Base-by-base conservation (phyloP, 2,113 vertebrate genomes). In the Ardeotis arabs region DNA sequence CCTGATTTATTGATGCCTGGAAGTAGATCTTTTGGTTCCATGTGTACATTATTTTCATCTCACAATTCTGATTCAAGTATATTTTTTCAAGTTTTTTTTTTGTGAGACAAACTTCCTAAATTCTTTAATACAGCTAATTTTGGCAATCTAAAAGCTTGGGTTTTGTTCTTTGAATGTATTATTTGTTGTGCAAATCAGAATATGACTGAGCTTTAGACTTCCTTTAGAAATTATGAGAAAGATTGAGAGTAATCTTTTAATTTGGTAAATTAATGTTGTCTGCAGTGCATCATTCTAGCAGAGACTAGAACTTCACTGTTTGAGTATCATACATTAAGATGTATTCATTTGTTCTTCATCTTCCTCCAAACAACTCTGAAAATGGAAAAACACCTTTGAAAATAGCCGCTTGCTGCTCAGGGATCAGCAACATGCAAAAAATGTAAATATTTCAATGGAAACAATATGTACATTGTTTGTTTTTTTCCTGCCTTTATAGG, bases 401-500 rank as follows among this genome's bases (percentile, higher is more conserved):
- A 89, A 91, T 49, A 41, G 21, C 14, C 44, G 41, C 16, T 70
- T 83, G 50, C 68, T 13, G 8, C 59, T 87, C 63, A 75, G 72
- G 45, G 22, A 74, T 89, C 50, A 67, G 64, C 49, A 14, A 59
- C 41, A 52, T 39, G 29, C 7, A 45, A 80, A 56, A 62, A 87
- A 56, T 44, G 15, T 44, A 19, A 4, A 45, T 27, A 31, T 84
- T 79, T 82, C 49, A 76, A 3, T 84, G n/a, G 35, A 90, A 92
- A 66, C 84, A 45, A 10, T 50, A 28, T 78, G 20, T 83, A 84
- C 58, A 93, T 86, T 97, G 91, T 88, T 93, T 97, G 75, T 76
- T 62, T 96, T 33, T 56, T 47, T 27, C 31, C 68, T 96, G 35
- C 55, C 44, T 96, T 95, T 75, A 10, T 76, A 99, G 99, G 99